Evolutionary conservation across 2,113 vertebrate genomes (phyloP).

Genomic region (Gorsachius goisagi): DNA sequence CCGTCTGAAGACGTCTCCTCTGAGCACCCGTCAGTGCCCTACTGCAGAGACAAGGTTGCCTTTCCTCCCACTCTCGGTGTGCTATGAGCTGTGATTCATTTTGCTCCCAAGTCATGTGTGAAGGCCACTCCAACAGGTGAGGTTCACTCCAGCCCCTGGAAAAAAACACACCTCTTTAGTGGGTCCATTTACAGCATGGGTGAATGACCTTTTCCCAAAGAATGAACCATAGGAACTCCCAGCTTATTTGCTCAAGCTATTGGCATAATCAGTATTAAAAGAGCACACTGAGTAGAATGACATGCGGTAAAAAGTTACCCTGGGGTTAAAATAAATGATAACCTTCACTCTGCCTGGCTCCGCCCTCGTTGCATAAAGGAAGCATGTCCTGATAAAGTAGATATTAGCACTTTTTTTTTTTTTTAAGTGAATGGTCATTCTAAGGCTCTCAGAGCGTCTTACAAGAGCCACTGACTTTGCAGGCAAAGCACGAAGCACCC

Average conservation of each 20-base stretch:
- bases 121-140: background rate
- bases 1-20: background rate
- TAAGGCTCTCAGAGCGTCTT: background rate
- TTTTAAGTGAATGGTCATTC: background rate
- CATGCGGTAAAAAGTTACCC: constrained; percentile 1
- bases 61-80: background rate
- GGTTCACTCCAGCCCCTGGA: background rate
- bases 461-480: background rate
- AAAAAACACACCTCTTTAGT: constrained; percentile 35
- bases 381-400: background rate
- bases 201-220: constrained; percentile 65
- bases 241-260: constrained; percentile 39
- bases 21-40: background rate
- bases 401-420: background rate
- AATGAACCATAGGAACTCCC: background rate
- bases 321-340: background rate
- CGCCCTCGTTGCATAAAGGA: background rate
- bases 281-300: background rate
- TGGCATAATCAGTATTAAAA: constrained; percentile 3
- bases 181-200: background rate
- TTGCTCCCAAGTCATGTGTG: constrained; percentile 4
- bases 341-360: background rate
- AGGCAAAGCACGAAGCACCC: background rate
- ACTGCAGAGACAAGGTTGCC: fast-evolving
- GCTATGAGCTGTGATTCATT: background rate